Evolutionary conservation across 2,888 invertebrate genomes (phyloP), one percentile per base, ranked within the genome.

Genomic region (Andrena trimmerana): DNA sequence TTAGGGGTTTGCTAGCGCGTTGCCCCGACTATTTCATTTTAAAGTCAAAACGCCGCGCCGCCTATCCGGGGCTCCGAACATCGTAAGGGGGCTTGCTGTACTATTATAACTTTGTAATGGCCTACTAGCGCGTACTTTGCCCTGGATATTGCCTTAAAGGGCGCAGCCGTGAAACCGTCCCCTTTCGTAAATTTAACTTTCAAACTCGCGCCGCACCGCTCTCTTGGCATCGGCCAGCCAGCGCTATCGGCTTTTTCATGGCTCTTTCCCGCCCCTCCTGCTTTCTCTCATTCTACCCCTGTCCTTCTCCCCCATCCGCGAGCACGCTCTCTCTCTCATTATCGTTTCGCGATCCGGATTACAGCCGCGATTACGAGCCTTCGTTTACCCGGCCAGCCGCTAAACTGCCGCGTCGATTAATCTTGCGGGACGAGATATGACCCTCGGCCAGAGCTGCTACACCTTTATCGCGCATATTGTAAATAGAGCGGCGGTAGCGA

Each of bases 91-190:
- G 66, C 42, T 80, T 73, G 80, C 80, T 66, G 63, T 74, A 86
- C 86, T 83, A 86, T 86, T 86, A 86, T 78, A 86, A 86, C 86
- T 86, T 86, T 79, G 83, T 85, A 85, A 86, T 86, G 86, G 85
- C 83, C 83, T 81, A 86, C 81, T 74, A 75, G 76, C 86, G 85
- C 75, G 83, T 83, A 83, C 85, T 85, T 85, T 83, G 83, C 63
- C 83, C 85, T 74, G 83, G 65, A 86, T 85, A 85, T 86, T 86
- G 81, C 81, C 78, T 81, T 83, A 83, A 85, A 85, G 72, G 85
- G 72, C 59, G 79, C 71, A 73, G 72, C 66, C 77, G 71, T 74
- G 70, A 77, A 72, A 73, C 65, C 57, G 77, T 72, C 68, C 71
- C 70, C 78, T 70, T 65, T 74, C 71, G 78, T 78, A 76, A 85